Base-by-base conservation (phyloP, 2,888 invertebrate genomes). In the Standfussiana lucernea region DNA sequence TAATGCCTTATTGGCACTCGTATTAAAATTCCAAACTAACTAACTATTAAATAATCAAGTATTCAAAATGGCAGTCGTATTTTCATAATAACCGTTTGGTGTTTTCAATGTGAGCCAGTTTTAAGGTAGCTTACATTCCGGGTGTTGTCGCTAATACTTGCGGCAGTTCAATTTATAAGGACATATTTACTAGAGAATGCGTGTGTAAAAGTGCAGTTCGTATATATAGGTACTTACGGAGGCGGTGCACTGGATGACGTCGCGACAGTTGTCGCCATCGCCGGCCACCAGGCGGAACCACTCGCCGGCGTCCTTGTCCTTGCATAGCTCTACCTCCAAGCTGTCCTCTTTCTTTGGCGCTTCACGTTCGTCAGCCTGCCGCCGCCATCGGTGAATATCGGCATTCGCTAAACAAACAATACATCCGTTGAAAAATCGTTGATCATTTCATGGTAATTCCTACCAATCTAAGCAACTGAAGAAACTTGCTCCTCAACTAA, bases 181-280 rank as follows among this genome's bases (percentile, higher is more conserved):
- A 80, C 79, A 86, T 74, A 67, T 86, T 72, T 77, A 86, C 74
- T 76, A 81, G 75, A 81, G 86, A 88, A 90, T 89, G 88, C 82
- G 73, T 82, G 62, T 76, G 74, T 83, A 80, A 79, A 73, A 64
- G 85, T 87, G 82, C 80, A 79, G 83, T 81, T 89, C 85, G 88
- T 89, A 89, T 90, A 87, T 85, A 86, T 88, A 77, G 88, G 88
- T 90, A 97, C 97, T 97, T 94, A 98, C 98, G 93, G 99, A 99
- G 93, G 98, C 98, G 88, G 99, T 99, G 97, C 99, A 99, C 96
- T 99, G 99, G 94, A 99, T 99, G 94, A 99, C 99, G 97, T 99
- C 99, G 94, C 99, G 98, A 95, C 99, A 99, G 95, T 98, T 98
- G 96, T 99, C 99, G 91, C 98, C 98, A 90, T 99, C 99, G 90